These are phyloP conservation scores for Daboia siamensis DNA, from an alignment of 2,113 vertebrate species.

Conservation along the genomic window DNA sequence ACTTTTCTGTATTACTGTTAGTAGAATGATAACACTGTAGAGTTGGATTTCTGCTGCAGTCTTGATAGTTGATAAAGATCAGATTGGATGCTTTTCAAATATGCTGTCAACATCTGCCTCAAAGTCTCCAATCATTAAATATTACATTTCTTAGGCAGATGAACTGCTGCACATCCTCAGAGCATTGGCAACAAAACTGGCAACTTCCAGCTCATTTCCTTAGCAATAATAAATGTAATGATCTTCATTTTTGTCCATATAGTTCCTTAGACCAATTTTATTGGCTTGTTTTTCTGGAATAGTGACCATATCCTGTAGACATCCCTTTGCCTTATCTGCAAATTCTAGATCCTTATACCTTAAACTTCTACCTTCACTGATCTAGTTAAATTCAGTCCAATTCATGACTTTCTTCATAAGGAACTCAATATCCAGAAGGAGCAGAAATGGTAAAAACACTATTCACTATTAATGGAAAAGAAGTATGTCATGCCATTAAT, in stretches of 20 bases:
- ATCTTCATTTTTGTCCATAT: neutral
- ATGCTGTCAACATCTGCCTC: neutral
- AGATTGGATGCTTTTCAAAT: neutral
- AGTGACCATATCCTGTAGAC: neutral
- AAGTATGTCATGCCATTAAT: neutral
- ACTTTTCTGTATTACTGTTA: neutral
- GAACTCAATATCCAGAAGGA: neutral
- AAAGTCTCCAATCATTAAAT: neutral
- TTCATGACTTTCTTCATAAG: neutral
- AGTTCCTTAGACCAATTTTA: neutral
- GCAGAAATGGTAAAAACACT: neutral
- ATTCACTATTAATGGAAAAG: neutral
- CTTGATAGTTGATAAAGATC: neutral
- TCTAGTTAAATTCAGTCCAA: neutral
- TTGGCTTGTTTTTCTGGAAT: neutral
- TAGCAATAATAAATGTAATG: neutral
- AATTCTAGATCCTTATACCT: neutral
- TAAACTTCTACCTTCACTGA: neutral
- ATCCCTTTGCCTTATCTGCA: neutral
- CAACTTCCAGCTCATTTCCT: neutral
- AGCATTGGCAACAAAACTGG: neutral
- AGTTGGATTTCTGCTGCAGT: neutral
- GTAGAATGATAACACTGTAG: neutral
- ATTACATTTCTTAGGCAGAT: neutral
- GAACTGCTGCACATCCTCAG: neutral